These are phyloP conservation scores for Eclectus roratus DNA, from an alignment of 2,113 vertebrate genomes.

Conservation along the genomic window DNA sequence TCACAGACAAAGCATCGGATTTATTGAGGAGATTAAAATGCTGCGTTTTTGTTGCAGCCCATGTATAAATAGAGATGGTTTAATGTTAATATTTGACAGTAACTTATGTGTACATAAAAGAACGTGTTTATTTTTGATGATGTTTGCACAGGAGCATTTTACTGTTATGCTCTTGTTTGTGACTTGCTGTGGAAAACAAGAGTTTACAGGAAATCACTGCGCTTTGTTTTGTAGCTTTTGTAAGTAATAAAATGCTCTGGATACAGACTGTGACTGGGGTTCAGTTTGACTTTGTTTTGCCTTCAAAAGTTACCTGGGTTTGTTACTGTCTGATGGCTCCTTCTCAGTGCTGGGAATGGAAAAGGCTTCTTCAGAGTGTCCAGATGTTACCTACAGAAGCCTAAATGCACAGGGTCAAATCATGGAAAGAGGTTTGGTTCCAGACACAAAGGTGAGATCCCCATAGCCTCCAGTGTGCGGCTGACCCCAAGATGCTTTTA, in stretches of 20 bases:
- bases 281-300: neutral
- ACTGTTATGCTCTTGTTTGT: neutral
- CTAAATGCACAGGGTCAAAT: neutral
- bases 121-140: neutral
- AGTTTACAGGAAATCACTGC: neutral
- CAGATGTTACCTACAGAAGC: neutral
- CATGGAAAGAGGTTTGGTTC: neutral
- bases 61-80: neutral
- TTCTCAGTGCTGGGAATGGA: neutral
- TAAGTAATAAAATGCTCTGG: constrained; percentile 16
- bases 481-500: neutral
- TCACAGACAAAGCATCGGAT: neutral
- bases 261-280: neutral
- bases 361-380: neutral
- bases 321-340: neutral
- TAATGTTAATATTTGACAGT: constrained; percentile 38
- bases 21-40: neutral
- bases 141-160: neutral
- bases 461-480: neutral
- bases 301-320: neutral
- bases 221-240: neutral
- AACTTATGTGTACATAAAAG: constrained; percentile 17
- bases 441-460: neutral
- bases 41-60: neutral
- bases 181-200: neutral